Percentiles rank a stretch among this genome's conserved stretches.
These are phyloP conservation scores for Psophia crepitans DNA, from an alignment of 2,113 vertebrate species.

Conservation along the genomic window DNA sequence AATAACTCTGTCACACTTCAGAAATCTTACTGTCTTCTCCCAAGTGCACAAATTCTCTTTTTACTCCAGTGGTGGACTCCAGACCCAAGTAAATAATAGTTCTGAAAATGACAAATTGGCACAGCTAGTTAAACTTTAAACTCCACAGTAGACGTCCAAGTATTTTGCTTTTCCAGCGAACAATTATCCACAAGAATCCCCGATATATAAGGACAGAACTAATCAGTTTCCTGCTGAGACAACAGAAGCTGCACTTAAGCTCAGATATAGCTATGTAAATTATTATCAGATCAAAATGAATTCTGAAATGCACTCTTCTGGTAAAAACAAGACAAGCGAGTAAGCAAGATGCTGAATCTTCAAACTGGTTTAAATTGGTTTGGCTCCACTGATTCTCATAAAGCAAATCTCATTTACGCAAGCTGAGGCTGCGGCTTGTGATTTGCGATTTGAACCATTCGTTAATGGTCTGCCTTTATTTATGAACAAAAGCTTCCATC, in stretches of 20 bases:
- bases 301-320: conserved; percentile 17
- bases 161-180: neutral
- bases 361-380: conserved; percentile 37
- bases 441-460: neutral
- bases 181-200: neutral
- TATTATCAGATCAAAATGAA: conserved; percentile 6
- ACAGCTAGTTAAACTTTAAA: neutral
- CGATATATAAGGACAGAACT: neutral
- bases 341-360: conserved; percentile 29
- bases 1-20: neutral
- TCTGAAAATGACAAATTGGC: neutral
- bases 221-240: conserved; percentile 16
- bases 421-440: neutral
- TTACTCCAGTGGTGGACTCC: neutral
- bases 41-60: neutral
- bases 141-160: neutral
- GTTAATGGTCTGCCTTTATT: neutral
- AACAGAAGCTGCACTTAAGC: neutral
- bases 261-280: conserved; percentile 16
- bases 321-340: neutral
- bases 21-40: neutral
- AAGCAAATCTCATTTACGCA: conserved; percentile 16
- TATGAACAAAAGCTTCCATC: conserved; percentile 35
- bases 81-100: neutral
- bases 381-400: neutral